These are phyloP conservation scores for Serrognathus titanus DNA, from an alignment of 2,888 invertebrate genomes.

Conservation along the genomic window DNA sequence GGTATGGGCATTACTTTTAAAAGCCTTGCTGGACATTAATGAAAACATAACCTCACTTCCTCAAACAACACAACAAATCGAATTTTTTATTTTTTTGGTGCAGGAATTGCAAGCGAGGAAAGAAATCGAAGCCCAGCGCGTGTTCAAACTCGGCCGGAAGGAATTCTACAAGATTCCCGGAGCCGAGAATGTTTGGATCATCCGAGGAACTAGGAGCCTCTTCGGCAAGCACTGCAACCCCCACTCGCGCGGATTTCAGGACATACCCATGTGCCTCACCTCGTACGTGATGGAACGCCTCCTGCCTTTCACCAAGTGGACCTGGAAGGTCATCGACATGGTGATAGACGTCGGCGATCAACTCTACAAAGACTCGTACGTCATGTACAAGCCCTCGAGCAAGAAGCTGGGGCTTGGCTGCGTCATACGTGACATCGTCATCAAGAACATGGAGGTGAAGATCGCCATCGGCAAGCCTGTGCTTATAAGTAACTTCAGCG, in stretches of 20 bases:
- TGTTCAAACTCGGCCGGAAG: constrained; percentile 40
- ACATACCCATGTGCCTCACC: constrained; percentile 51
- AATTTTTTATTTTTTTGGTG: too few relatives aligned
- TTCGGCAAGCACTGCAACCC: constrained; percentile 44
- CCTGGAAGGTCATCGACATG: constrained; percentile 53
- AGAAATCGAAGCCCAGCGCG: constrained; percentile 7
- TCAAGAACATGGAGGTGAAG: constrained; percentile 46
- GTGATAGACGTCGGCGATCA: constrained; percentile 57
- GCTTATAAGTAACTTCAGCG: constrained; percentile 29
- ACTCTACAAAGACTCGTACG: constrained; percentile 59
- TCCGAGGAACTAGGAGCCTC: constrained; percentile 48
- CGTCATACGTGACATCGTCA: constrained; percentile 55
- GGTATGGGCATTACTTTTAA: too few relatives aligned
- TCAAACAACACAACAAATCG: too few relatives aligned
- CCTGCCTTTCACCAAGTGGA: constrained; percentile 56
- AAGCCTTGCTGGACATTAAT: too few relatives aligned
- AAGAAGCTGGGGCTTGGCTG: constrained; percentile 40
- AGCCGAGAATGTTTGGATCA: constrained; percentile 40
- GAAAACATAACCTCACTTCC: too few relatives aligned
- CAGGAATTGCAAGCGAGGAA: constrained; percentile 4
- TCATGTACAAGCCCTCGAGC: constrained; percentile 54
- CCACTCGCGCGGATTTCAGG: constrained; percentile 50
- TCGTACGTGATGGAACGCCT: constrained; percentile 56
- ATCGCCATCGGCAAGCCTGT: constrained; percentile 40
- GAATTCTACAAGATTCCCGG: constrained; percentile 32